A percentile compares a stretch with the other conserved stretches of the same genome.
Conservation (phyloP, 2,888 invertebrate species). For the Lordiphosa fenestrarum region DNA sequence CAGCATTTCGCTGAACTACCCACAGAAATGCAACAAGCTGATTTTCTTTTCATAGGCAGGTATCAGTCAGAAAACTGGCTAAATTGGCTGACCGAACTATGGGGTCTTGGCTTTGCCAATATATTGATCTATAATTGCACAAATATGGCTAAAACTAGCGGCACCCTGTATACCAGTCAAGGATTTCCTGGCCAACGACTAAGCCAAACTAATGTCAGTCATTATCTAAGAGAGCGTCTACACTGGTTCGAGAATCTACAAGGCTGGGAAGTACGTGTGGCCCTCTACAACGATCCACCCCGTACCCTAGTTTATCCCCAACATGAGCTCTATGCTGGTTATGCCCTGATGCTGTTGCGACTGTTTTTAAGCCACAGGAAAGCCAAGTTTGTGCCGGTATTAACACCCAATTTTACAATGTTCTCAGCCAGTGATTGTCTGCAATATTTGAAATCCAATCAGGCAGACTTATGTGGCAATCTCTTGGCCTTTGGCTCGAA, state of each 20-base stretch:
- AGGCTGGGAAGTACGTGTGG: slow-evolving; percentile 44
- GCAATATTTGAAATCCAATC: neutral
- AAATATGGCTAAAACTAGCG: rapidly evolving
- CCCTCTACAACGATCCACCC: slow-evolving; percentile 52
- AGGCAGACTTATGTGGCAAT: slow-evolving; percentile 43
- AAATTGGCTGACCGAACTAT: slow-evolving; percentile 19
- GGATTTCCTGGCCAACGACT: slow-evolving; percentile 29
- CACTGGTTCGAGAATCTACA: slow-evolving; percentile 47
- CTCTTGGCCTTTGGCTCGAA: slow-evolving; percentile 28
- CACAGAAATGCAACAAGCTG: slow-evolving; percentile 28
- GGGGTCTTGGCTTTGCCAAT: slow-evolving; percentile 42
- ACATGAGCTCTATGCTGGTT: slow-evolving; percentile 40
- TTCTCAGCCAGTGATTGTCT: slow-evolving; percentile 43
- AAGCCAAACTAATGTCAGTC: slow-evolving; percentile 12
- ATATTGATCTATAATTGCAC: slow-evolving; percentile 41
- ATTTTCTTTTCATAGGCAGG: slow-evolving; percentile 35
- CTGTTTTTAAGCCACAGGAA: slow-evolving; percentile 26
- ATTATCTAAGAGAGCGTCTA: slow-evolving; percentile 33
- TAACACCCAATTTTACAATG: slow-evolving; percentile 18
- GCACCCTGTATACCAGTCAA: slow-evolving; percentile 19
- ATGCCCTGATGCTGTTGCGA: slow-evolving; percentile 36
- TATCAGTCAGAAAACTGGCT: slow-evolving; percentile 24
- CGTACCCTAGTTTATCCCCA: slow-evolving; percentile 42
- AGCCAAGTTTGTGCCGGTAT: slow-evolving; percentile 34
- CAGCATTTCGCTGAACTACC: slow-evolving; percentile 25